Evolutionary conservation across 2,888 invertebrate species (phyloP).

Genomic region (Epinotia brunnichana): DNA sequence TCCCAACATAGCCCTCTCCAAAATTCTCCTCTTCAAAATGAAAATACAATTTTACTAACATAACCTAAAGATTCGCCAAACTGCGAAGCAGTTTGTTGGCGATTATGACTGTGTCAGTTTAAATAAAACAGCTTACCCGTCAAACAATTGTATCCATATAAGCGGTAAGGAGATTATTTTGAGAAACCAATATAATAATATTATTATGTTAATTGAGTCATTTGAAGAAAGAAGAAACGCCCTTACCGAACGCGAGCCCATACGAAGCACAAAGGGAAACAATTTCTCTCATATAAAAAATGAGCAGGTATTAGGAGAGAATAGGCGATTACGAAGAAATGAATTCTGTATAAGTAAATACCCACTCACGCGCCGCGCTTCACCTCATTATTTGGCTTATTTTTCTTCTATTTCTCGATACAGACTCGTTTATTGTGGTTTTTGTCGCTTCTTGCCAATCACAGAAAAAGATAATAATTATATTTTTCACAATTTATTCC

Average conservation of each 20-base stretch:
- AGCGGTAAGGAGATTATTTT: no score
- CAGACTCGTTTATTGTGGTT: slow-evolving; percentile 21
- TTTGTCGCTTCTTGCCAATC: not conserved
- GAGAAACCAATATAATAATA: no score
- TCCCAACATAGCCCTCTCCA: no score
- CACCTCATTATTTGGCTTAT: slow-evolving; percentile 48
- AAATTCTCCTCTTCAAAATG: no score
- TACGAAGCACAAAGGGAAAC: slow-evolving; percentile 45
- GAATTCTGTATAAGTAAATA: slow-evolving; percentile 52
- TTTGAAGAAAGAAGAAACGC: not conserved
- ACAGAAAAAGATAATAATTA: not conserved
- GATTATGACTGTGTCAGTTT: no score
- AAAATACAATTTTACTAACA: no score
- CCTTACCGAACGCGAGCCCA: not conserved
- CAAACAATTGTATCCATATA: no score
- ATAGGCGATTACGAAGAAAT: slow-evolving; percentile 51
- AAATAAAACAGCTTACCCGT: no score
- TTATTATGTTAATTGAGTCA: not conserved
- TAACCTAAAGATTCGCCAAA: no score
- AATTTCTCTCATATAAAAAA: slow-evolving; percentile 47
- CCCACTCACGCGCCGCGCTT: slow-evolving; percentile 42
- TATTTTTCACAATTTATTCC: no score
- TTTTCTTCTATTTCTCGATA: slow-evolving; percentile 43
- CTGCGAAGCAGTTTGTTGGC: no score
- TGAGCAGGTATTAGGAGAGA: slow-evolving; percentile 45